Evolutionary conservation across 2,888 invertebrate genomes (phyloP).

Genomic region (Hemaris fuciformis): DNA sequence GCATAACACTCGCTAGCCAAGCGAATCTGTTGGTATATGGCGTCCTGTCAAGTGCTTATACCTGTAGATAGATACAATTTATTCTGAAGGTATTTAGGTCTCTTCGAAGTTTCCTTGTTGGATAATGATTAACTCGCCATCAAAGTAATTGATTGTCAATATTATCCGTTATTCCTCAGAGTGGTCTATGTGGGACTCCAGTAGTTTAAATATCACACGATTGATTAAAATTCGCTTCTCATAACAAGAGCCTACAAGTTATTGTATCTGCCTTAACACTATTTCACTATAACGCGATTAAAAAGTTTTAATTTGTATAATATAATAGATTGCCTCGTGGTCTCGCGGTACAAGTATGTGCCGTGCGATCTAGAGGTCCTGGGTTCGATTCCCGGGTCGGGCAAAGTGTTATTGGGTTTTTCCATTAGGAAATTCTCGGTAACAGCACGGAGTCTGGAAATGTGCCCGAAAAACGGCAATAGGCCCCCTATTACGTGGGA

Average conservation of each 20-base stretch:
- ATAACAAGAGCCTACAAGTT: not conserved
- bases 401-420: too few species aligned
- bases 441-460: too few species aligned
- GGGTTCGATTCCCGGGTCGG: too few species aligned
- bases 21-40: not conserved
- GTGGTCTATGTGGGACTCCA: not conserved
- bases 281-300: too few species aligned
- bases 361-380: too few species aligned
- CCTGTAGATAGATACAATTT: not conserved
- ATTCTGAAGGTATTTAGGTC: not conserved
- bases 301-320: too few species aligned
- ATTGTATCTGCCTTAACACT: too few species aligned
- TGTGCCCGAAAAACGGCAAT: too few species aligned
- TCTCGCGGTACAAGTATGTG: too few species aligned
- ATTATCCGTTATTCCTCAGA: not conserved
- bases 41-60: not conserved
- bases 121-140: not conserved
- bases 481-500: too few species aligned
- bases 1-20: not conserved
- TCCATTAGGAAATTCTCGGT: too few species aligned
- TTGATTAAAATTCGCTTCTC: not conserved
- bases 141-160: slow-evolving; percentile 6
- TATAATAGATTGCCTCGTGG: too few species aligned
- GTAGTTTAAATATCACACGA: not conserved
- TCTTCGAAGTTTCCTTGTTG: not conserved